Base-by-base conservation (phyloP, 2,888 invertebrate species). In the Drosophila testacea region DNA sequence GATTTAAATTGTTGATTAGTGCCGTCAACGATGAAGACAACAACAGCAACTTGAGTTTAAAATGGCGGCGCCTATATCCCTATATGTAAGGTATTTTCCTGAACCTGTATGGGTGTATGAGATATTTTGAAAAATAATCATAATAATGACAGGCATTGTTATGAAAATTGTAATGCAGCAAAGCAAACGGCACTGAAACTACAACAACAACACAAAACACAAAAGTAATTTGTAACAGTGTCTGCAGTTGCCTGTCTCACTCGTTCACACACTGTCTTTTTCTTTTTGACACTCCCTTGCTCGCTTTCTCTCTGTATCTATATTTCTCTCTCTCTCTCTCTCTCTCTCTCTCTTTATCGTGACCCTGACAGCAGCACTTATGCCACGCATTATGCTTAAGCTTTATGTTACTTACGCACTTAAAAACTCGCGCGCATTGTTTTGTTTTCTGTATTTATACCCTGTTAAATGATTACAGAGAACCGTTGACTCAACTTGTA, bases 1-100 rank as follows among this genome's bases (percentile, higher is more conserved):
- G 81, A 79, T 90, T 90, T 86, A 81, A 89, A 90, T 80, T 88
- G 84, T 84, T 90, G 81, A 88, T 88, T 86, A 89, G 84, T 83
- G 88, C 78, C 79, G 64, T 67, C 68, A 75, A 47, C 70, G 59
- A 65, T 59, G 52, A 67, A 75, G 69, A 61, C 66, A 73, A 69
- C 62, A 61, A 65, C 72, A 52, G 47, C 52, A 69, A 47, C 55
- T 56, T 39, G 46, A 55, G 34, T 22, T 30, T 41, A 63, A 76
- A 73, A 62, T 59, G 56, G 69, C 70, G 60, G 55, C 80, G 62
- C 60, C 68, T 34, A 28, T 47, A 55, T 46, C 28, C 30, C 13
- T 38, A 28, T 47, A 56, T 46, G 32, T 47, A n/a, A 42, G 38
- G 1, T 22, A 10, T 60, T 48, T 59, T 16, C 39, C 42, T 47